Evolutionary conservation across 2,888 invertebrate genomes (phyloP).

Genomic region (Agonum fuliginosum): DNA sequence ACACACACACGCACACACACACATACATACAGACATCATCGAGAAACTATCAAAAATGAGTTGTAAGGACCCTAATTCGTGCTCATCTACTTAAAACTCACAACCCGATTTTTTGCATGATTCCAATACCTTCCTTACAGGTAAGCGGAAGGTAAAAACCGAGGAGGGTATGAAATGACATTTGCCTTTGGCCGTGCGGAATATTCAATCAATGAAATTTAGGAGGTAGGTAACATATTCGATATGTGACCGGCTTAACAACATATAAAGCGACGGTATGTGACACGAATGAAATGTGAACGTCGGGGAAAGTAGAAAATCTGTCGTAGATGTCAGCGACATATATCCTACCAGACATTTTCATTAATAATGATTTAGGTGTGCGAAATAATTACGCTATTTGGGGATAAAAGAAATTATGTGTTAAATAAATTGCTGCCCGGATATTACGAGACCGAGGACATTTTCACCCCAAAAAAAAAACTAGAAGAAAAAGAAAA

Average conservation of each 20-base stretch:
- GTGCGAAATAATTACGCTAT: constrained; percentile 33
- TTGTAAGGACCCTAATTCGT: too few relatives aligned
- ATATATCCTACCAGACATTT: constrained; percentile 40
- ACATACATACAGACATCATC: too few relatives aligned
- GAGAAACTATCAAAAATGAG: too few relatives aligned
- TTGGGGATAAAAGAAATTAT: constrained; percentile 42
- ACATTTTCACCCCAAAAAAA: background rate
- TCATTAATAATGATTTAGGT: constrained; percentile 45
- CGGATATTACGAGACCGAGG: background rate
- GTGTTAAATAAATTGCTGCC: constrained; percentile 31
- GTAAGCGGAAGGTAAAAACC: too few relatives aligned
- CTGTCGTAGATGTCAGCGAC: constrained; percentile 26
- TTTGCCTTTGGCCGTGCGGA: too few relatives aligned
- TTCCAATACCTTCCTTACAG: too few relatives aligned
- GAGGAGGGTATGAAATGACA: too few relatives aligned
- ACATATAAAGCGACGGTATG: constrained; percentile 6
- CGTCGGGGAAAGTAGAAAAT: constrained; percentile 18
- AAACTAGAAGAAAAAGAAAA: constrained; percentile 7
- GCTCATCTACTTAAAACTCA: too few relatives aligned
- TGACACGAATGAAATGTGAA: constrained; percentile 25
- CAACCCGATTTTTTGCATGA: too few relatives aligned
- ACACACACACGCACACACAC: too few relatives aligned
- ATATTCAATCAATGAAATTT: constrained; percentile 22
- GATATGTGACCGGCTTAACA: constrained; percentile 11
- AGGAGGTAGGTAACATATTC: constrained; percentile 11